A percentile compares a stretch with the other conserved stretches of the same genome.
Evolutionary conservation across 2,113 vertebrate species (phyloP).

Genomic region (Larimichthys polyactis): DNA sequence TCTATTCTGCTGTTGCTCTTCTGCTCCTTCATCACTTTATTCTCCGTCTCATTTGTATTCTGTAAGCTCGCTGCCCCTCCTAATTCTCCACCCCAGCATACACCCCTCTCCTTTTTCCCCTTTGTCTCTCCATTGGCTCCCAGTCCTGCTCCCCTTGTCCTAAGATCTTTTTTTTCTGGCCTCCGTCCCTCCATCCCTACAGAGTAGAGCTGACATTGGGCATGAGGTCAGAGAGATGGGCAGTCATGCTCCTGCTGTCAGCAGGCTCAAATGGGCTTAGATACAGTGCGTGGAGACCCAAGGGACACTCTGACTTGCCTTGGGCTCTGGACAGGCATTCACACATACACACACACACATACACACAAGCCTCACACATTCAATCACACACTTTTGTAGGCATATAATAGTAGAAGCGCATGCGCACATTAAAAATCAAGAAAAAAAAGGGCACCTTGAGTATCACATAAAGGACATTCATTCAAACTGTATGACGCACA

Average conservation of each 20-base stretch:
- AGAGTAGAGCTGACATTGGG: conserved; percentile 81
- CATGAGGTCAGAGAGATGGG: conserved; percentile 83
- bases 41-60: conserved; percentile 75
- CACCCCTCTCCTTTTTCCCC: conserved; percentile 26
- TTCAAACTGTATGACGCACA: neutral
- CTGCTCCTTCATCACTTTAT: conserved; percentile 60
- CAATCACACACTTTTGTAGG: conserved; percentile 40
- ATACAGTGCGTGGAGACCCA: conserved; percentile 72
- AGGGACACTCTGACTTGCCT: conserved; percentile 69
- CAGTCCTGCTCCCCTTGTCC: conserved; percentile 52
- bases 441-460: neutral
- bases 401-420: conserved; percentile 9
- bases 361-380: conserved; percentile 45
- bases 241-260: conserved; percentile 78
- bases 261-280: conserved; percentile 78
- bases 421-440: neutral
- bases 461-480: conserved; percentile 7
- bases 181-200: conserved; percentile 66
- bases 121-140: conserved; percentile 56
- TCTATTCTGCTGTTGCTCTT: conserved; percentile 52
- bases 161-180: conserved; percentile 72
- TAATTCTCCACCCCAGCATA: conserved; percentile 45
- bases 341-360: conserved; percentile 40
- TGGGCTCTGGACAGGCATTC: conserved; percentile 43
- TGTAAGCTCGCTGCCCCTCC: conserved; percentile 46